Base-by-base conservation (phyloP, 2,888 invertebrate species). In the Ectobius pallidus region DNA sequence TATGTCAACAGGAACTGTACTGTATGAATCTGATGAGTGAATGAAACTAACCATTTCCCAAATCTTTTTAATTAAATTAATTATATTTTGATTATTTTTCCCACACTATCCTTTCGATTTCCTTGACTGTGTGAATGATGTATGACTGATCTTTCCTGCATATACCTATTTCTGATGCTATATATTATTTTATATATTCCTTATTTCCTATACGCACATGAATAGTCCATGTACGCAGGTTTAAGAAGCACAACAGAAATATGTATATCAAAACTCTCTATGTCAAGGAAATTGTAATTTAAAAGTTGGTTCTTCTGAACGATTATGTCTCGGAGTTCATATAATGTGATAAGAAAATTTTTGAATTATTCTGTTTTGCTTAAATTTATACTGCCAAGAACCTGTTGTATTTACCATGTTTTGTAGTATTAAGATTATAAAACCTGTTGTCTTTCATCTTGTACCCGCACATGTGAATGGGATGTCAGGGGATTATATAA, bases 401-500 rank as follows among this genome's bases (percentile, higher is more conserved):
- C 7, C 34, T 34, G 11, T 34, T 34, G 6, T 34, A 6, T 34
- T 34, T 34, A n/a, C n/a, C n/a, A n/a, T n/a, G n/a, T n/a, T n/a
- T n/a, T n/a, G n/a, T n/a, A n/a, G n/a, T n/a, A n/a, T n/a, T n/a
- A n/a, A n/a, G n/a, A n/a, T n/a, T n/a, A n/a, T 11, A 34, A 7
- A 34, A 11, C 34, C 34, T 7, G 7, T 7, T 34, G 34, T 34
- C 34, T 34, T 34, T 34, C 34, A 34, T 34, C 6, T 7, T 34
- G 34, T 52, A 22, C 14, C 4, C 25, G 63, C 42, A 63, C 63
- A 42, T 6, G 14, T 69, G 14, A 49, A 20, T 42, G 69, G 69
- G 69, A 69, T 69, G 34, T 18, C 39, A 22, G 69, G 58, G 58
- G 18, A 69, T 69, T 69, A 69, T n/a, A n/a, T 69, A 58, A 69